phyloP scores from a whole-genome alignment of 2,888 invertebrate genomes.

The Drosophila testacea region DNA sequence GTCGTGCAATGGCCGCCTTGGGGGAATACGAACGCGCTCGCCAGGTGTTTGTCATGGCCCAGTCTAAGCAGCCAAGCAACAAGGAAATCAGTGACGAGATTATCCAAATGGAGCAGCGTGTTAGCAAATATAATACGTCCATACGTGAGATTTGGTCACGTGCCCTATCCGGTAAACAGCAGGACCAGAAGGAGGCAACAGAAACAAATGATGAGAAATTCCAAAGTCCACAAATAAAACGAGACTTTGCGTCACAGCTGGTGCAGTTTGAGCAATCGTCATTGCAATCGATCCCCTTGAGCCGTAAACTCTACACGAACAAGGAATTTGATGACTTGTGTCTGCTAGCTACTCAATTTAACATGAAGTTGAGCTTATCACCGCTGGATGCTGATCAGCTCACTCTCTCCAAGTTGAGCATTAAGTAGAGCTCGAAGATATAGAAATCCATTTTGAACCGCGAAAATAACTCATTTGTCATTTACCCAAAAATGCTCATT shows the following conservation, averaged over 20 bases:
- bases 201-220: background rate
- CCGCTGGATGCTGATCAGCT: constrained; percentile 48
- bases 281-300: constrained; percentile 22
- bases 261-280: constrained; percentile 33
- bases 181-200: constrained; percentile 4
- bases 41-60: constrained; percentile 43
- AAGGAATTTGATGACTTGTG: constrained; percentile 42
- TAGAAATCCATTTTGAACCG: too few species aligned
- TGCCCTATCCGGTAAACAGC: constrained; percentile 79
- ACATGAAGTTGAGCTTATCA: constrained; percentile 53
- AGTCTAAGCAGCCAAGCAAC: constrained; percentile 86
- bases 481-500: too few species aligned
- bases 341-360: constrained; percentile 25
- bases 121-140: constrained; percentile 84
- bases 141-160: constrained; percentile 83
- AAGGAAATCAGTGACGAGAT: constrained; percentile 87
- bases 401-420: constrained; percentile 46
- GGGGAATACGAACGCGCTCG: constrained; percentile 88
- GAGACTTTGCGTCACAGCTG: constrained; percentile 36
- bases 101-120: constrained; percentile 84
- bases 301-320: constrained; percentile 40
- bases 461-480: too few species aligned
- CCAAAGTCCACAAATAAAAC: constrained; percentile 10
- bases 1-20: constrained; percentile 88
- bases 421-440: constrained; percentile 21